Evolutionary conservation across 2,113 vertebrate species (phyloP).

Genomic region (Phasianus colchicus): DNA sequence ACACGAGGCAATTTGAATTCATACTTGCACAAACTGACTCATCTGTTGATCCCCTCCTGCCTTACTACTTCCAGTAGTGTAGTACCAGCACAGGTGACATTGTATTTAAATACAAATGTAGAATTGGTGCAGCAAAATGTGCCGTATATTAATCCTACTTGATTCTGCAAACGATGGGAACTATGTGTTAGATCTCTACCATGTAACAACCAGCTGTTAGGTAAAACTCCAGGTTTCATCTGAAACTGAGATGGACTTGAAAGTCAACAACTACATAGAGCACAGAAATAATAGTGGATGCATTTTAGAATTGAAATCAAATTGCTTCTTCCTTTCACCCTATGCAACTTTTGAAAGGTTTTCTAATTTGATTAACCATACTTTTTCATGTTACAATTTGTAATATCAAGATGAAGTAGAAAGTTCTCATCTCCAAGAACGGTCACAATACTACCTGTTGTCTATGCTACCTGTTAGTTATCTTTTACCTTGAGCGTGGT

Average conservation of each 20-base stretch:
- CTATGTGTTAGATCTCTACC: rapidly evolving
- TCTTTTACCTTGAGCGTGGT: background rate
- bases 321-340: background rate
- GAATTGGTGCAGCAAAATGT: background rate
- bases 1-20: background rate
- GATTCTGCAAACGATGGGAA: background rate
- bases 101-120: background rate
- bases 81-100: background rate
- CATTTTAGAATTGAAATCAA: background rate
- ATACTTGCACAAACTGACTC: background rate
- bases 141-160: background rate
- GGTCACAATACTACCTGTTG: background rate
- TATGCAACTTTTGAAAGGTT: background rate
- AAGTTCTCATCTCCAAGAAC: background rate
- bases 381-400: background rate
- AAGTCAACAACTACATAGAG: background rate
- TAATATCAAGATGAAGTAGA: background rate
- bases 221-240: background rate
- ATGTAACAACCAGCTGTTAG: background rate
- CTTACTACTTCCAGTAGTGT: background rate
- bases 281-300: rapidly evolving
- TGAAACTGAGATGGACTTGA: background rate
- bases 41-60: background rate
- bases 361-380: background rate
- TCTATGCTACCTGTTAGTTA: background rate